A percentile compares a stretch with the other conserved stretches of the same genome.
These are phyloP conservation scores for Chrysemys picta DNA, from an alignment of 2,113 vertebrate genomes.

Conservation along the genomic window DNA sequence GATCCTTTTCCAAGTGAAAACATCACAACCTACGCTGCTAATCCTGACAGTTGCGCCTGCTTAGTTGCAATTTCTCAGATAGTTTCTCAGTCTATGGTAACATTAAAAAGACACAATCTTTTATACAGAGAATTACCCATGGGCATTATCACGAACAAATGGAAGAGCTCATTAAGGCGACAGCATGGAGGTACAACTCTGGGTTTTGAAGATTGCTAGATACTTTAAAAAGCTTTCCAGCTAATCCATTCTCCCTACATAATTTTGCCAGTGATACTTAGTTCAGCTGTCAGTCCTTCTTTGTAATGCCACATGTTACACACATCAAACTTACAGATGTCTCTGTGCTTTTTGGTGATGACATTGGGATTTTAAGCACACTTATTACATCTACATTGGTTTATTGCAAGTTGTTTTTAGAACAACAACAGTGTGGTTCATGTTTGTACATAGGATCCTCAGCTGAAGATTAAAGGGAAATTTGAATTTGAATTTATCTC, in stretches of 20 bases:
- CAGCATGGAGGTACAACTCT: neutral
- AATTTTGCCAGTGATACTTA: neutral
- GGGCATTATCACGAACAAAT: neutral
- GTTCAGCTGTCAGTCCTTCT: neutral
- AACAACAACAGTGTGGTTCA: neutral
- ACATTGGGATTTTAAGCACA: neutral
- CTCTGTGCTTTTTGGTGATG: neutral
- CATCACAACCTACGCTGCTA: neutral
- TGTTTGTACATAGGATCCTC: fast-evolving
- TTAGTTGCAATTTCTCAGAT: neutral
- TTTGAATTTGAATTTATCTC: neutral
- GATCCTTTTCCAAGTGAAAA: neutral
- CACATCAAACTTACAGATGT: neutral
- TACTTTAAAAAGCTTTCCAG: neutral
- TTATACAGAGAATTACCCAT: neutral
- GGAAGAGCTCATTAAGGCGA: neutral
- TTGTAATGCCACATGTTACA: neutral
- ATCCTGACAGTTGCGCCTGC: neutral
- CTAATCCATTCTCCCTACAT: neutral
- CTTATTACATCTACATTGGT: neutral
- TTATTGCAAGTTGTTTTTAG: neutral
- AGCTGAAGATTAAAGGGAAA: neutral
- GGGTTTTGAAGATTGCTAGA: neutral
- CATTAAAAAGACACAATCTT: neutral
- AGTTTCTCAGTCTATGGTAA: neutral